These are phyloP conservation scores for Solea senegalensis DNA, from an alignment of 2,113 vertebrate species.

Conservation along the genomic window DNA sequence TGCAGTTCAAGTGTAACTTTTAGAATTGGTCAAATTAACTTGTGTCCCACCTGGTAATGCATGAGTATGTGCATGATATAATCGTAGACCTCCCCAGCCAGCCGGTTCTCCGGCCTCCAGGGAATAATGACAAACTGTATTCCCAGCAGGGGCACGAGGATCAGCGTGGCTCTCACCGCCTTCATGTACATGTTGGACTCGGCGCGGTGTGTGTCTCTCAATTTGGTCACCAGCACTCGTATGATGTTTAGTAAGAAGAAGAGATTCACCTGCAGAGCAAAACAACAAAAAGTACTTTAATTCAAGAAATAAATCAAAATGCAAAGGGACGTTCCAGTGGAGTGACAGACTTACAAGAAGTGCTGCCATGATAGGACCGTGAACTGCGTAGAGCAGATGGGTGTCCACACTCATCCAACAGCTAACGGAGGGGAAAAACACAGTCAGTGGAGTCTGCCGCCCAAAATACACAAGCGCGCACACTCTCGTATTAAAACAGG, in stretches of 20 bases:
- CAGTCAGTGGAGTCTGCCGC: conserved; percentile 37
- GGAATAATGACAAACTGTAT: conserved; percentile 97
- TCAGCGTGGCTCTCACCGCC: conserved; percentile 94
- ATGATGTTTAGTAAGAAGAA: conserved; percentile 98
- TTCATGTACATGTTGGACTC: conserved; percentile 99
- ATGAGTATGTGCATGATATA: conserved; percentile 97
- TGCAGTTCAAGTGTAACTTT: too few relatives aligned
- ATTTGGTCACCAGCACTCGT: conserved; percentile 93
- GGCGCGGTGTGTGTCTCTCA: conserved; percentile 89
- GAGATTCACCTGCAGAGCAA: conserved; percentile 89
- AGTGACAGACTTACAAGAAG: conserved; percentile 87
- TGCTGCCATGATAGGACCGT: conserved; percentile 94
- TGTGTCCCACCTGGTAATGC: conserved; percentile 92
- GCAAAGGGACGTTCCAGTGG: background rate
- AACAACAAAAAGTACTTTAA: background rate
- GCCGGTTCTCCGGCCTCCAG: conserved; percentile 93
- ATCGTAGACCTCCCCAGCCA: conserved; percentile 94
- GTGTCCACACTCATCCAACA: conserved; percentile 99
- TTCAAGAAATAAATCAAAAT: too few relatives aligned
- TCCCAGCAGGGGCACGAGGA: conserved; percentile 95
- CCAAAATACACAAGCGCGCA: conserved; percentile 55
- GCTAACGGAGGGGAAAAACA: conserved; percentile 77
- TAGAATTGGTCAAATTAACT: background rate
- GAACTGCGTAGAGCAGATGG: conserved; percentile 94
- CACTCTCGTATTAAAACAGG: conserved; percentile 34